Evolutionary conservation across 1,140 invertebrate species (phyloP).

Genomic region (Oscheius sp.): DNA sequence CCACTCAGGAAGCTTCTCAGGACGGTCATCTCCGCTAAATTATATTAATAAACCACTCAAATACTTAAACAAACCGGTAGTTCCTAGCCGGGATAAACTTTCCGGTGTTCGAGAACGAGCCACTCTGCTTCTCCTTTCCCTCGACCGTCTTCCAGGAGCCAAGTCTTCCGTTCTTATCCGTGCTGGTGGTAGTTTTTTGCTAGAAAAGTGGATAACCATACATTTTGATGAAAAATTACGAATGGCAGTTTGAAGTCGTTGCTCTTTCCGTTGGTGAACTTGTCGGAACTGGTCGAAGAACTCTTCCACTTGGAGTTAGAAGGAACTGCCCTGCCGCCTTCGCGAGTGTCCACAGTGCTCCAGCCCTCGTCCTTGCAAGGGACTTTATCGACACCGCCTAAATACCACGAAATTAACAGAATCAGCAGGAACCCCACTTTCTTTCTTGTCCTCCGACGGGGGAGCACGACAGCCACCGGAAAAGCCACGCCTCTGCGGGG

Average conservation of each 20-base stretch:
- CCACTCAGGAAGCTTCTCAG: conserved; percentile 47
- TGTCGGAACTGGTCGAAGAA: conserved; percentile 22
- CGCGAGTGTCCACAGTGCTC: conserved; percentile 21
- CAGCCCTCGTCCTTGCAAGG: background rate
- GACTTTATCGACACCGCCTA: background rate
- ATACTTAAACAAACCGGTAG: background rate
- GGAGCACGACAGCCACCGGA: conserved; percentile 42
- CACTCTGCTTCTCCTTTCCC: background rate
- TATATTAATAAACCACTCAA: too few relatives aligned
- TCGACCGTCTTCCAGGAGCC: background rate
- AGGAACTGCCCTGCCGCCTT: background rate
- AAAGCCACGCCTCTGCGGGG: conserved; percentile 46
- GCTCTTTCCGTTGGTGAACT: conserved; percentile 28
- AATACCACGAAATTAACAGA: background rate
- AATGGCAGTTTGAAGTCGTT: conserved; percentile 40
- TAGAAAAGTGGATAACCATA: background rate
- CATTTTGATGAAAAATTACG: conserved; percentile 6
- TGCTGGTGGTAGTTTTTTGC: conserved; percentile 28
- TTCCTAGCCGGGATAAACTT: background rate
- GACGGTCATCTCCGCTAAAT: background rate
- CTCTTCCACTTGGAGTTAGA: conserved; percentile 11
- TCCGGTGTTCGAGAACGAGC: background rate
- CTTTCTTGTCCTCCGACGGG: conserved; percentile 15
- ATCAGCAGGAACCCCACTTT: background rate
- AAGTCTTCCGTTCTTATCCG: background rate